phyloP scores from a whole-genome alignment of 2,888 invertebrate genomes.

The Anarsia innoxiella region DNA sequence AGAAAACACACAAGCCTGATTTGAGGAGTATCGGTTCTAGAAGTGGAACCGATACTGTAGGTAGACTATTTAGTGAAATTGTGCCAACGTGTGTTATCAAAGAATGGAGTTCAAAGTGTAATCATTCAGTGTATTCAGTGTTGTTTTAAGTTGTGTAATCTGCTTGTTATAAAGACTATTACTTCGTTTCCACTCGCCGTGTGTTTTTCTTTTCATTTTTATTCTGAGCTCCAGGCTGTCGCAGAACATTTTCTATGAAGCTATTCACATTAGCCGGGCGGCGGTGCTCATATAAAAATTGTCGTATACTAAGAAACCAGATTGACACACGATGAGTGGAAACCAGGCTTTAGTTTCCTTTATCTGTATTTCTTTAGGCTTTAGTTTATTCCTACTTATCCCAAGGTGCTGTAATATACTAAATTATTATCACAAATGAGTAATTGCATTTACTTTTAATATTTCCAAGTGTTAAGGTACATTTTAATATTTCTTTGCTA shows the following conservation, averaged over 20 bases:
- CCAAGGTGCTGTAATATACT: constrained; percentile 14
- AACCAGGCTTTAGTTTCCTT: constrained; percentile 24
- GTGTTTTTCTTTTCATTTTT: too few relatives aligned
- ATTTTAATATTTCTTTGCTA: constrained; percentile 11
- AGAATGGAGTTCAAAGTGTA: constrained; percentile 30
- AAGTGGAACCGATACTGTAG: constrained; percentile 43
- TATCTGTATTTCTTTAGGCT: constrained; percentile 23
- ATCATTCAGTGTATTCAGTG: constrained; percentile 18
- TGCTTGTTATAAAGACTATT: constrained; percentile 18
- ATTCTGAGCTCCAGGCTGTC: too few relatives aligned
- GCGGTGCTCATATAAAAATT: too few relatives aligned
- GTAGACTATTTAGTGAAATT: constrained; percentile 43
- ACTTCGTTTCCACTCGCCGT: too few relatives aligned
- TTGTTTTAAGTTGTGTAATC: constrained; percentile 21
- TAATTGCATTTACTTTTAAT: constrained; percentile 25
- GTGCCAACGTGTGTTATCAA: constrained; percentile 41
- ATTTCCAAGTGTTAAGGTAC: neutral
- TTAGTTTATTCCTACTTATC: constrained; percentile 18
- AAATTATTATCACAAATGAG: constrained; percentile 27
- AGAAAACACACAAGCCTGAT: constrained; percentile 63
- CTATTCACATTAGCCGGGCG: too few relatives aligned
- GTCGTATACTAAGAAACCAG: too few relatives aligned
- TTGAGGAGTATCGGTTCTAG: constrained; percentile 73
- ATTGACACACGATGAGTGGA: too few relatives aligned
- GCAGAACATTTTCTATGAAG: too few relatives aligned